Evolutionary conservation across 2,888 invertebrate genomes (phyloP), one percentile per base, ranked within the genome.

Genomic region (Caenorhabditis panamensis): DNA sequence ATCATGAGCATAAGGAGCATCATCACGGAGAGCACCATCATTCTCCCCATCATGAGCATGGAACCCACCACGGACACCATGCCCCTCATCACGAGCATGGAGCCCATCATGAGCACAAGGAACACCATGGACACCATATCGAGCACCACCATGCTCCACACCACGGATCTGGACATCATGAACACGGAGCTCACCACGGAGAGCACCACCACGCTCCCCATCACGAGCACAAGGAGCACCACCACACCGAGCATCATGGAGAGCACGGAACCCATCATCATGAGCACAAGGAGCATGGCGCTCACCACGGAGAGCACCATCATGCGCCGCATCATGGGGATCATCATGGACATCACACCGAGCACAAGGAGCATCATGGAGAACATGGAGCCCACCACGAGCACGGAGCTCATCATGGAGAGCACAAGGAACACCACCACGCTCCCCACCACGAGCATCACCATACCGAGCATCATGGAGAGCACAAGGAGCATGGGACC

Each of bases 1-100:
- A 16, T 16, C 49, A 47, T n/a, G 47, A 56, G 59, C 59, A 59
- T 36, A 66, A 44, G 62, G 64, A 49, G 13, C 64, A 63, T 44
- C 59, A 71, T 20, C 47, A 71, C n/a, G 26, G n/a, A n/a, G 64
- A 49, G 13, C 64, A 63, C 47, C 59, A 71, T 20, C 47, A 71
- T 13, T 18, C 20, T 16, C 54, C n/a, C n/a, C 67, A 67, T 37
- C 56, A 61, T 44, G 47, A 26, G 31, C 59, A 59, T 31, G 31
- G 31, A 31, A 31, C 31, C 31, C 31, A 31, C 22, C 54, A 53
- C 13, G 28, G 18, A n/a, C 31, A 68, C 16, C 41, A 41, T 41
- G 41, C 41, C 13, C 41, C 41, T 6, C 31, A 31, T 9, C 24
- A 37, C 26, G 26, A 54, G 13, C 54, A 54, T 26, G 54, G 6